Base-by-base conservation (phyloP, 2,888 invertebrate species). In the Ischnura elegans region DNA sequence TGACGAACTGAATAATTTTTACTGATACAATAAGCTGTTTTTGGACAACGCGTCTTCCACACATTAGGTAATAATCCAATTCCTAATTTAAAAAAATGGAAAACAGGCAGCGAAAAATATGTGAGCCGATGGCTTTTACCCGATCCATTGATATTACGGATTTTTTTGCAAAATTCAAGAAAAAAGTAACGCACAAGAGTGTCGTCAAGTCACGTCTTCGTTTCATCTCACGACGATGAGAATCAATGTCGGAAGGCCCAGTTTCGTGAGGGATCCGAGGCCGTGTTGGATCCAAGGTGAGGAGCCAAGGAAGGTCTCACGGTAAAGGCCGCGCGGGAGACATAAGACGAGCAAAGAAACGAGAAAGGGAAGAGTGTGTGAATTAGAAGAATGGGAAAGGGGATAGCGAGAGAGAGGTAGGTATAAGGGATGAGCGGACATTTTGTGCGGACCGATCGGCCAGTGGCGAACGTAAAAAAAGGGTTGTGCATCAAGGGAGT, bases 401-500 rank as follows among this genome's bases (percentile, higher is more conserved):
- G 61, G 43, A 43, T 21, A 55, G 43, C 19, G 90, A 21, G 61
- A 66, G 43, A 25, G 8, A 16, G 87, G 25, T 25, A 36, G 43
- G 61, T 10, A 90, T 21, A n/a, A 13, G 61, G 90, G 61, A 61
- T 42, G 51, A 19, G 45, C 55, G 87, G 42, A 61, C 61, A 90
- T 55, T 90, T 90, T 90, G 90, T 55, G 61, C 43, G 25, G 86
- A 46, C 86, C 46, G 86, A 46, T 29, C 36, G 51, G 51, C 19
- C 16, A n/a, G n/a, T n/a, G n/a, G n/a, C n/a, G n/a, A 8, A 55
- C 43, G 61, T 25, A 90, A 90, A 90, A 90, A 90, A 90, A 42
- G 90, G 90, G 43, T 43, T 90, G 61, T 51, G 51, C 55, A 55
- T 51, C 43, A 66, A 66, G 45, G 13, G 76, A 36, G 13, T 36